phyloP scores from a whole-genome alignment of 2,113 vertebrate genomes.

The Stegostoma tigrinum region DNA sequence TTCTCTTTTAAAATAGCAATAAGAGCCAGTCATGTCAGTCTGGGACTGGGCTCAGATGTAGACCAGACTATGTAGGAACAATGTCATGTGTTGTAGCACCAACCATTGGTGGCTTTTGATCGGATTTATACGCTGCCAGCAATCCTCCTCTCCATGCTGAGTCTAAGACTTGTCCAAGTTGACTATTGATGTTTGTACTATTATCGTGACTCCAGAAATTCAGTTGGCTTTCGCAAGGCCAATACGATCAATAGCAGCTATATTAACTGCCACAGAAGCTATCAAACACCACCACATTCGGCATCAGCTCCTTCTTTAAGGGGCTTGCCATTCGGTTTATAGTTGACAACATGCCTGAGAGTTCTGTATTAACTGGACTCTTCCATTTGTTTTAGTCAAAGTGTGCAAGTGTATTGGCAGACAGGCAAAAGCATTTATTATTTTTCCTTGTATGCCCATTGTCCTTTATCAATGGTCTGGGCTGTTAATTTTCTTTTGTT shows the following conservation, averaged over 20 bases:
- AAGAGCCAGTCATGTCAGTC: neutral
- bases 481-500: too few species aligned
- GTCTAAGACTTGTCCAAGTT: too few species aligned
- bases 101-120: too few species aligned
- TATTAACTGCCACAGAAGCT: neutral
- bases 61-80: neutral
- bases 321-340: neutral
- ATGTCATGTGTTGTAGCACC: too few species aligned
- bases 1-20: neutral
- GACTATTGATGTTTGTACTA: too few species aligned
- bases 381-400: neutral
- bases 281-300: neutral
- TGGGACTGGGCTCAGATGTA: neutral
- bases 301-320: neutral
- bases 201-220: too few species aligned
- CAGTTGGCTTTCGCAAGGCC: neutral
- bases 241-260: neutral
- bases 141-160: too few species aligned
- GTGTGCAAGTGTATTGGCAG: neutral
- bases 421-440: neutral
- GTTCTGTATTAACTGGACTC: neutral
- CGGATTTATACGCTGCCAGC: too few species aligned
- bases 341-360: neutral
- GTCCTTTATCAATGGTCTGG: neutral
- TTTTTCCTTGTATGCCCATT: neutral